A percentile compares a stretch with the other conserved stretches of the same genome.
Conservation (phyloP, 2,888 invertebrate genomes). For the Oscheius sp. region DNA sequence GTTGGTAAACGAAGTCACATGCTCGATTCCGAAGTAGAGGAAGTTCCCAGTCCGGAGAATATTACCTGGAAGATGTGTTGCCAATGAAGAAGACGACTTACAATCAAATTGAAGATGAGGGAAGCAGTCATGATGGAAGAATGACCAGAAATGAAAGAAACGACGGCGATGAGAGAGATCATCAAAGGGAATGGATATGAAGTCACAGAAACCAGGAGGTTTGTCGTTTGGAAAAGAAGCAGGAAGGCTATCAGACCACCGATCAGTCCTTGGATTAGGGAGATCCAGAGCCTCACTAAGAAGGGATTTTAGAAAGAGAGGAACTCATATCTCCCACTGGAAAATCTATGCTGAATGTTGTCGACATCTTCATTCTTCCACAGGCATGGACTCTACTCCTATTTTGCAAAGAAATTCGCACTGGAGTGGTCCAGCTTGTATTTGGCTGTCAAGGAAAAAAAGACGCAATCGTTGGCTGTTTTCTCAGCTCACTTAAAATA, state of each 20-base stretch:
- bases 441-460: too few relatives aligned
- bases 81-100: too few relatives aligned
- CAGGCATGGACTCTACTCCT: too few relatives aligned
- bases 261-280: constrained; percentile 26
- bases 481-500: too few relatives aligned
- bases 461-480: too few relatives aligned
- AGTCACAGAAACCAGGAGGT: constrained; percentile 39
- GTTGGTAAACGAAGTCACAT: constrained; percentile 43
- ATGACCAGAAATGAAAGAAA: constrained; percentile 50
- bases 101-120: constrained; percentile 39
- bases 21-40: constrained; percentile 51
- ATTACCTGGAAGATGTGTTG: constrained; percentile 37
- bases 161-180: constrained; percentile 38
- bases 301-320: neutral
- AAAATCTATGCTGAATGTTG: constrained; percentile 48
- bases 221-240: constrained; percentile 35
- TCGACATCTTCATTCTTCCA: too few relatives aligned
- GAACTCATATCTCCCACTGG: constrained; percentile 46
- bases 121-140: constrained; percentile 41
- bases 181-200: constrained; percentile 36
- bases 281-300: constrained; percentile 23
- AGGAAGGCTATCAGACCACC: constrained; percentile 29
- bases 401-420: too few relatives aligned
- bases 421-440: too few relatives aligned
- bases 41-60: constrained; percentile 43